A percentile compares a stretch with the other conserved stretches of the same genome.
Conservation (phyloP, 1,140 invertebrate species). For the Chymomyza costata region DNA sequence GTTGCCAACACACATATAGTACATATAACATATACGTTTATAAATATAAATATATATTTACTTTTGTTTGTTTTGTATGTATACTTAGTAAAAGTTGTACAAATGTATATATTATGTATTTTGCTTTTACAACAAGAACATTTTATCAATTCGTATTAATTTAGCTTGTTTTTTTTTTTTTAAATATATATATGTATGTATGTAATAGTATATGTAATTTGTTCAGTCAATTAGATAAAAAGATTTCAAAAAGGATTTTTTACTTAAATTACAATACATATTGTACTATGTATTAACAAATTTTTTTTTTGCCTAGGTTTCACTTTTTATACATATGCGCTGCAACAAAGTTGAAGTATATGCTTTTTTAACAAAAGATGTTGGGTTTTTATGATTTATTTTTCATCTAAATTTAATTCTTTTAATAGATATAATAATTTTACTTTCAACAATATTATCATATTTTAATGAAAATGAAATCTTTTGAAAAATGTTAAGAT, state of each 20-base stretch:
- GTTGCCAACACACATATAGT: constrained; percentile 8
- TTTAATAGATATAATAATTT: constrained; percentile 34
- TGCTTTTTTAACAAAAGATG: too few relatives aligned
- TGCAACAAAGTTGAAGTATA: too few relatives aligned
- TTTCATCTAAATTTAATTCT: constrained; percentile 37
- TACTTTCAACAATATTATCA: constrained; percentile 48
- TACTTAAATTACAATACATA: constrained; percentile 51
- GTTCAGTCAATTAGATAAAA: constrained; percentile 71
- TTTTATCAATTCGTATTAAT: constrained; percentile 62
- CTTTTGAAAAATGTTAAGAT: too few relatives aligned
- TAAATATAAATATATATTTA: constrained; percentile 20
- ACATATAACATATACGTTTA: background rate
- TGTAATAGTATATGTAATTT: constrained; percentile 68
- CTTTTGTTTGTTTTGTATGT: constrained; percentile 45
- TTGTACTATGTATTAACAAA: too few relatives aligned
- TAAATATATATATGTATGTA: constrained; percentile 31
- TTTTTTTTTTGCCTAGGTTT: too few relatives aligned
- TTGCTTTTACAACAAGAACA: constrained; percentile 51
- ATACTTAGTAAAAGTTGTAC: constrained; percentile 66
- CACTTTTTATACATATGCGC: too few relatives aligned
- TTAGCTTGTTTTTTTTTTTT: constrained; percentile 28
- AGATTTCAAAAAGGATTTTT: constrained; percentile 66
- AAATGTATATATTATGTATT: constrained; percentile 55
- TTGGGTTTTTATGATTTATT: too few relatives aligned
- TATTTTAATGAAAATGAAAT: too few relatives aligned